phyloP scores from a whole-genome alignment of 2,797 vertebrate species.

The Gallirallus australis region DNA sequence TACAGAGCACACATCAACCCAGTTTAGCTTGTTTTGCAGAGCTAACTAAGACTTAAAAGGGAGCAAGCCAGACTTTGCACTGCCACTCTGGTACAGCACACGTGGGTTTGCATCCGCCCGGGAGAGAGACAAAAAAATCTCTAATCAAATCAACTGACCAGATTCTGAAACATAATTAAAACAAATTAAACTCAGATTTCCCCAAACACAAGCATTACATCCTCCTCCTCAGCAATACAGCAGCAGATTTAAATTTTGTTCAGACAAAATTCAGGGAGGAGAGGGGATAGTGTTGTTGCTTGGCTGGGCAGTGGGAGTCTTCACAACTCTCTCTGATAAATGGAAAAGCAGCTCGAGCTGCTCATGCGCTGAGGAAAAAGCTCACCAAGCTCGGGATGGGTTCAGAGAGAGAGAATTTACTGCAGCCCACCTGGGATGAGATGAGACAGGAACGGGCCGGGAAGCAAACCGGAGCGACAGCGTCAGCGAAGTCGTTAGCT shows the following conservation, averaged over 20 bases:
- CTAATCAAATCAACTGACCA: background rate
- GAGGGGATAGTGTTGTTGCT: background rate
- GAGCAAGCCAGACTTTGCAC: background rate
- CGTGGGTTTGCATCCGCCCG: background rate
- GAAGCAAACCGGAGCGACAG: background rate
- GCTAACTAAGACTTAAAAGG: background rate
- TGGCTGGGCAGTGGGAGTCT: background rate
- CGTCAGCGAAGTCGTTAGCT: constrained; percentile 13
- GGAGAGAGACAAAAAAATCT: background rate
- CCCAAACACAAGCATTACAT: accelerated
- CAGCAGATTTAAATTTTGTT: background rate
- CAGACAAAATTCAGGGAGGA: background rate
- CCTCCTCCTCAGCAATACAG: background rate
- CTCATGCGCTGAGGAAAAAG: background rate
- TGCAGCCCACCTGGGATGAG: background rate
- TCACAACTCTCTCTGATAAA: background rate
- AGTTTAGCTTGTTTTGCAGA: background rate
- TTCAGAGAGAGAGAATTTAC: background rate
- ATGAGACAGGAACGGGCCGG: background rate
- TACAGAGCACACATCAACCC: background rate
- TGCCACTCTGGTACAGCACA: accelerated
- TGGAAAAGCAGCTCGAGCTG: background rate
- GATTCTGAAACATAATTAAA: background rate
- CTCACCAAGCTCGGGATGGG: background rate
- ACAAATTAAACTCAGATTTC: background rate